These are phyloP conservation scores for Spinibarbus caldwelli DNA, from an alignment of 2,797 vertebrate species.

Conservation along the genomic window DNA sequence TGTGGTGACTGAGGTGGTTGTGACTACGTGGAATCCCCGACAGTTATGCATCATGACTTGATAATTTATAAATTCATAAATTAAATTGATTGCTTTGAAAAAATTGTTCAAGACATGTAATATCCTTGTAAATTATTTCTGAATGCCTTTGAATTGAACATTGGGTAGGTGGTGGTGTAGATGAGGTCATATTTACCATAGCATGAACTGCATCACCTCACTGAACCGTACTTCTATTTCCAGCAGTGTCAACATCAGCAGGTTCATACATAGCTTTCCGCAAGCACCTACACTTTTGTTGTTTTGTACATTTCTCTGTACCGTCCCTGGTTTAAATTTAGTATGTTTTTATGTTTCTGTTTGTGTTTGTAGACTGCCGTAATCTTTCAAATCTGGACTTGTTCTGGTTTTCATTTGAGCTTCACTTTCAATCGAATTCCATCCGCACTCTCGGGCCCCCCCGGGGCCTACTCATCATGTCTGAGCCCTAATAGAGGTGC, in stretches of 20 bases:
- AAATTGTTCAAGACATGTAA: not conserved
- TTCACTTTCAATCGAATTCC: conserved; percentile 49
- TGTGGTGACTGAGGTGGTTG: too few relatives aligned
- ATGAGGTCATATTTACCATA: not conserved
- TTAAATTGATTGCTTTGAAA: not conserved
- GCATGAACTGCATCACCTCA: conserved; percentile 47
- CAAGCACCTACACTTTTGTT: conserved; percentile 28
- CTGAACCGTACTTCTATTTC: conserved; percentile 34
- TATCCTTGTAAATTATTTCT: not conserved
- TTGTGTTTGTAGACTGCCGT: conserved; percentile 35
- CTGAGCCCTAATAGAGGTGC: conserved; percentile 41
- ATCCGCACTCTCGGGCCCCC: conserved; percentile 44
- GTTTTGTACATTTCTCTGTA: conserved; percentile 18
- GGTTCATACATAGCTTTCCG: conserved; percentile 20
- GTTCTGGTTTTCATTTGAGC: conserved; percentile 52
- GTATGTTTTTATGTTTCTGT: conserved; percentile 48
- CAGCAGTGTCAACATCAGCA: conserved; percentile 50
- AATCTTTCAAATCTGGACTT: conserved; percentile 44
- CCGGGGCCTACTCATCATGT: conserved; percentile 55
- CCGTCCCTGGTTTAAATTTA: conserved; percentile 28
- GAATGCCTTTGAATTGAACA: conserved; percentile 7
- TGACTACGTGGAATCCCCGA: too few relatives aligned
- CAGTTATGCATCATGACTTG: not conserved
- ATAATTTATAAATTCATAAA: too few relatives aligned
- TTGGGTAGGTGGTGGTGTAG: not conserved